phyloP scores from a whole-genome alignment of 2,888 invertebrate species.

The Tigriopus californicus region DNA sequence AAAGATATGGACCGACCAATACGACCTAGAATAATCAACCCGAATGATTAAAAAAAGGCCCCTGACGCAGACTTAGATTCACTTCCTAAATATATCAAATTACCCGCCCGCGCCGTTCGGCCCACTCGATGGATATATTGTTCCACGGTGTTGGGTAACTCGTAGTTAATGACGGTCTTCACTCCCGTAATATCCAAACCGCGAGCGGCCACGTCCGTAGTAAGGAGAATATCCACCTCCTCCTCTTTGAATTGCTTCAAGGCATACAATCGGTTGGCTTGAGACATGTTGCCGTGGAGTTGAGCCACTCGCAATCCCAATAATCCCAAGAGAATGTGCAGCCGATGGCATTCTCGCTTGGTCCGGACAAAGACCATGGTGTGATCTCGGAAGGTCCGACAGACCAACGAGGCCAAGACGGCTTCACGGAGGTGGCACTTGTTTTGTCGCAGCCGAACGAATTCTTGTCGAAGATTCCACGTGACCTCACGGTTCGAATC shows the following conservation, averaged over 20 bases:
- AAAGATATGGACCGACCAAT: constrained; percentile 54
- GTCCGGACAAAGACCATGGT: constrained; percentile 92
- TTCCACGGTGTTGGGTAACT: constrained; percentile 79
- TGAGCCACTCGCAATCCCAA: constrained; percentile 73
- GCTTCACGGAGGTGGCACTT: constrained; percentile 82
- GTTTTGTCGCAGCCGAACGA: constrained; percentile 69
- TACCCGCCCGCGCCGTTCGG: constrained; percentile 77
- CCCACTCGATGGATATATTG: constrained; percentile 95
- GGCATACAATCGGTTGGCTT: constrained; percentile 78
- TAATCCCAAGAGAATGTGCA: constrained; percentile 77
- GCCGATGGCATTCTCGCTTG: constrained; percentile 47
- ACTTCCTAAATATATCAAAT: neutral
- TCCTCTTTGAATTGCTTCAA: constrained; percentile 70
- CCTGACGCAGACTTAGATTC: too few species aligned
- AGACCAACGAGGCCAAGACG: constrained; percentile 57
- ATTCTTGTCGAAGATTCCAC: constrained; percentile 85
- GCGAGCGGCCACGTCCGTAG: constrained; percentile 81
- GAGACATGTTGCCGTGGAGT: constrained; percentile 87
- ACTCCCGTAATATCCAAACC: constrained; percentile 94
- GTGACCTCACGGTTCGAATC: constrained; percentile 92
- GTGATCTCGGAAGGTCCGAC: constrained; percentile 72
- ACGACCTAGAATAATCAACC: neutral
- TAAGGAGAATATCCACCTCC: constrained; percentile 46
- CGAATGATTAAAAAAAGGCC: neutral
- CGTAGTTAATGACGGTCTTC: constrained; percentile 84